Evolutionary conservation across 2,797 vertebrate species (phyloP).

Genomic region (Manis javanica): DNA sequence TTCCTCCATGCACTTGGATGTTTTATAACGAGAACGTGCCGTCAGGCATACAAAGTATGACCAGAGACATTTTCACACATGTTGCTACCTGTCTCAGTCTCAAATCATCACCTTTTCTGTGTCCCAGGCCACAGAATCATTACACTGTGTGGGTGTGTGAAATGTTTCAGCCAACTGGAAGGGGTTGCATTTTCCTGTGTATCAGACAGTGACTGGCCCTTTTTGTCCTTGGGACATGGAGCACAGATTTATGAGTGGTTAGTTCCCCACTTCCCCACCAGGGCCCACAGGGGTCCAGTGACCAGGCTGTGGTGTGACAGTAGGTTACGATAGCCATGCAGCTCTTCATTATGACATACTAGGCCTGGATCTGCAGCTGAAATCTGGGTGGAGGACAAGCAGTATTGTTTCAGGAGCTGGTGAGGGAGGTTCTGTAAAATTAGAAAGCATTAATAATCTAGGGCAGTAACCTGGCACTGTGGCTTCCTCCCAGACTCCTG

Average conservation of each 20-base stretch:
- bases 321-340: not conserved
- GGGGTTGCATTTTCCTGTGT: not conserved
- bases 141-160: not conserved
- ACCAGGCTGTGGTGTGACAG: not conserved
- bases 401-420: not conserved
- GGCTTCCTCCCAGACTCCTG: not conserved
- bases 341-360: accelerated
- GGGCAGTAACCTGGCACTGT: too few relatives aligned
- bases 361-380: not conserved
- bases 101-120: not conserved
- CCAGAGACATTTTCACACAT: not conserved
- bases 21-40: not conserved
- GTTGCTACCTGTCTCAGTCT: not conserved
- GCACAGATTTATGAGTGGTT: not conserved
- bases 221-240: not conserved
- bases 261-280: not conserved
- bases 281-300: not conserved
- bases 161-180: not conserved
- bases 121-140: not conserved
- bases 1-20: not conserved
- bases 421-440: not conserved
- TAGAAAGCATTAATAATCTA: not conserved
- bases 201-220: not conserved
- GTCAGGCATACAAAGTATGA: not conserved
- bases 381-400: too few relatives aligned